Conservation (phyloP, 2,113 vertebrate species). For the Pitta sordida region DNA sequence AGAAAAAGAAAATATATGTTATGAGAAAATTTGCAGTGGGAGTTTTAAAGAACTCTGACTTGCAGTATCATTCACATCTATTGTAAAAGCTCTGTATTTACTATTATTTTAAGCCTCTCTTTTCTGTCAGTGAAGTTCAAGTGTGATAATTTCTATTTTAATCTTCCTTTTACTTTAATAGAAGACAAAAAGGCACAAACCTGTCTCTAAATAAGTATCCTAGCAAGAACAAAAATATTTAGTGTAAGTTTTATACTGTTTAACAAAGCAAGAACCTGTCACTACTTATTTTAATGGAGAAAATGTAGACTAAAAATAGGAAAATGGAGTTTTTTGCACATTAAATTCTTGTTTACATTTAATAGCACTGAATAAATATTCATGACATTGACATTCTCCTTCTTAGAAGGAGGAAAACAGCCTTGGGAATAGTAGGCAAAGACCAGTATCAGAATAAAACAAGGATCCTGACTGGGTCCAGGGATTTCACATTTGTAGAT, state of each 20-base stretch:
- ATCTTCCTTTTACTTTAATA: conserved; percentile 43
- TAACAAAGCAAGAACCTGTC: conserved; percentile 9
- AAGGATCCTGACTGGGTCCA: background rate
- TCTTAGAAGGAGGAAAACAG: background rate
- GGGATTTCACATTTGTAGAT: background rate
- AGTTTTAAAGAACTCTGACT: conserved; percentile 50
- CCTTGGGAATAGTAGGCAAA: background rate
- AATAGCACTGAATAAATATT: background rate
- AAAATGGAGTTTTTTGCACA: background rate
- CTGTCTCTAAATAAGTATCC: conserved; percentile 28
- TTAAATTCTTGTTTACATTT: background rate
- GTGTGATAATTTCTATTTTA: conserved; percentile 33
- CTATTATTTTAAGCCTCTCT: conserved; percentile 28
- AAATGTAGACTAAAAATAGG: conserved; percentile 3
- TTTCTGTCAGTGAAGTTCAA: conserved; percentile 37
- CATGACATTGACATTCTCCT: background rate
- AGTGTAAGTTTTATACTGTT: conserved; percentile 1
- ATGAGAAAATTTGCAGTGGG: conserved; percentile 37
- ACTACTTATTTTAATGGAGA: conserved; percentile 36
- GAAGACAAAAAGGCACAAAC: conserved; percentile 50
- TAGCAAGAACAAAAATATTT: conserved; percentile 38
- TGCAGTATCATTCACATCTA: conserved; percentile 29
- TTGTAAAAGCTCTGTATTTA: conserved; percentile 25
- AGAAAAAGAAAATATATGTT: conserved; percentile 11
- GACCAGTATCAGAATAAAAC: background rate